Base-by-base conservation (phyloP, 1,140 invertebrate genomes). In the Octopus bimaculoides region DNA sequence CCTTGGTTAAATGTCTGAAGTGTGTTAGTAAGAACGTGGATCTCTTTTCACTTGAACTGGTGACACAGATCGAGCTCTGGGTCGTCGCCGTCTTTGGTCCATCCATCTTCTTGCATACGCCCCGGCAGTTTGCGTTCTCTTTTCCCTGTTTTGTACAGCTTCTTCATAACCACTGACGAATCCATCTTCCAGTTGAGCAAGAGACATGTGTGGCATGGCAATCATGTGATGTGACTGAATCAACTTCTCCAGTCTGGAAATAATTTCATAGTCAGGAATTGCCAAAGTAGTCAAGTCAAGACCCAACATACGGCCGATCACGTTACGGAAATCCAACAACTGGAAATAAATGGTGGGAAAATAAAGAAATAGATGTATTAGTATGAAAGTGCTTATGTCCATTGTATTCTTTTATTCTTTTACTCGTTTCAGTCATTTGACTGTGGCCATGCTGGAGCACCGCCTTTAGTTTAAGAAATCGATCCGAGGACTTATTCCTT, bases 191-290 rank as follows among this genome's bases (percentile, higher is more conserved):
- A 88, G 85, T 77, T 88, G 88, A 5, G 84, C 84, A 0, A 90
- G 80, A 52, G 89, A 86, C 73, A 87, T 75, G 26, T 85, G 85
- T 53, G 88, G 87, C 75, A 88, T 84, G 52, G 87, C 82, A 53
- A 87, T 85, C 17, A 81, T 80, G 74, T 89, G 86, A 74, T 89
- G 87, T n/a, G 88, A 86, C 56, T 88, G 83, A 76, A 91, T 89
- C 52, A 91, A 84, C 75, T 88, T 88, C 80, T 91, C 89, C 41
- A 91, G 82, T 53, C 89, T 86, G 9, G 87, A 85, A 77, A 90
- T 90, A 78, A 91, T 88, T 78, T 91, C 90, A 75, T 90, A 91
- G 82, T 91, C 89, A 9, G 89, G 89, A 8, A 90, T 85, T 9
- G 89, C 89, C 78, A 90, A 81, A 0, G 89, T 86, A 76, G 86